Base-by-base conservation (phyloP, 2,113 vertebrate genomes). In the Entelurus aequoreus region DNA sequence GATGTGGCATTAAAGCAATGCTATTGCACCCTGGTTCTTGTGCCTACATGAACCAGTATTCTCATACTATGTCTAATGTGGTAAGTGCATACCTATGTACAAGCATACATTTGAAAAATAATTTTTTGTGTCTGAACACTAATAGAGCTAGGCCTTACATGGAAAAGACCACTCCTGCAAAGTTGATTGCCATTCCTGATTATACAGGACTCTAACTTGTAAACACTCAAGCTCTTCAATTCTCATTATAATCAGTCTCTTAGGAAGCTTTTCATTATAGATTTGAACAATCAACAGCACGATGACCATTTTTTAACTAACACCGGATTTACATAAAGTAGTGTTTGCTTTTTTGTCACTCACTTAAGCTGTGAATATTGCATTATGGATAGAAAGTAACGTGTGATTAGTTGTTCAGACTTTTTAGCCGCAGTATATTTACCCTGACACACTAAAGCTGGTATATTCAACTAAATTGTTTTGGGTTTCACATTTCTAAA, bases 1-100 rank as follows among this genome's bases (percentile, higher is more conserved):
- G 83, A 77, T 76, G 71, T 78, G 77, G 76, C 79, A 78, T 81
- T 76, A 77, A 73, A 53, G 62, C 75, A 70, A 47, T 70, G 68
- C 62, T 60, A 55, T 66, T 61, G 55, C 69, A 56, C 42, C 48
- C 21, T 71, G 63, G 69, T 66, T 69, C 59, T 58, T 1, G 46
- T 73, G 62, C 65, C 50, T 6, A 12, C 63, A 74, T 75, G 68
- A 68, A 63, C 54, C 56, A 67, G 19, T 47, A 7, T 73, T 66
- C 65, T 63, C 81, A 48, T 65, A 13, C 7, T 54, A 56, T 72
- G 54, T 66, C 49, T 62, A 56, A 63, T 58, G 63, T 58, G 42
- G 66, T 11, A 50, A 68, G 52, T 52, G 38, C 46, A 70, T 54
- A 63, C 72, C 15, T 60, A 28, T 28, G 28, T 28, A 28, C 1